phyloP scores from a whole-genome alignment of 1,140 invertebrate species.

The Drosophila athabasca region DNA sequence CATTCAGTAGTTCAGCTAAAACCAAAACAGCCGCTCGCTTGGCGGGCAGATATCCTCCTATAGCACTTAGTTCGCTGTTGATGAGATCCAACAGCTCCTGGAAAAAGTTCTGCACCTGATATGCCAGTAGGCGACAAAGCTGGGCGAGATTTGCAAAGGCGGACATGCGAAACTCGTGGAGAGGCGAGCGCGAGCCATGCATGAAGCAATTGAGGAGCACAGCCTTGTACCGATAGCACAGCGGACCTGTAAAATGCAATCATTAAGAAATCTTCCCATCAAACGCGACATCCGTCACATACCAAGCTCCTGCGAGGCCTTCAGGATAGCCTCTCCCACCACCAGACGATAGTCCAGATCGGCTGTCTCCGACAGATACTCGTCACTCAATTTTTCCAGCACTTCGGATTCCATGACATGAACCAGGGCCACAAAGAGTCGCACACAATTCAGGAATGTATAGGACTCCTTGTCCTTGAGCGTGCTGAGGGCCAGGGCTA shows the following conservation, averaged over 20 bases:
- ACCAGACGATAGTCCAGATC: slow-evolving; percentile 86
- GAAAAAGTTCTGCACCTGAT: slow-evolving; percentile 87
- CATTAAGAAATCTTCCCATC: background rate
- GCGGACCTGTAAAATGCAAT: slow-evolving; percentile 85
- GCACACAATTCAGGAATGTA: slow-evolving; percentile 77
- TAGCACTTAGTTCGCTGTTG: slow-evolving; percentile 85
- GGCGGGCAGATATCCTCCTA: slow-evolving; percentile 87
- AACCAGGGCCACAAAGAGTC: slow-evolving; percentile 67
- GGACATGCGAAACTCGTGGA: slow-evolving; percentile 89
- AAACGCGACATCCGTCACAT: slow-evolving; percentile 34
- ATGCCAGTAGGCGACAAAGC: slow-evolving; percentile 89
- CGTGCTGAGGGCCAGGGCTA: slow-evolving; percentile 68
- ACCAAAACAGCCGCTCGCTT: slow-evolving; percentile 89
- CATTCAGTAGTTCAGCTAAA: slow-evolving; percentile 87
- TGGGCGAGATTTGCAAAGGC: slow-evolving; percentile 92
- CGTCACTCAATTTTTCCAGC: slow-evolving; percentile 70
- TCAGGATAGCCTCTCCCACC: slow-evolving; percentile 91
- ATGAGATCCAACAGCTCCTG: slow-evolving; percentile 89
- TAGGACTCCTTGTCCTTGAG: slow-evolving; percentile 77
- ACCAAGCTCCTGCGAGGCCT: slow-evolving; percentile 88
- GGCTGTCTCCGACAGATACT: slow-evolving; percentile 67
- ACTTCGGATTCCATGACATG: slow-evolving; percentile 74
- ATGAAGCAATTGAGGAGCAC: slow-evolving; percentile 89
- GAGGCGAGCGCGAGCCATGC: slow-evolving; percentile 86
- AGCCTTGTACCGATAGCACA: slow-evolving; percentile 88